A percentile compares a stretch with the other conserved stretches of the same genome.
These are phyloP conservation scores for Vulpes vulpes DNA, from an alignment of 2,113 vertebrate species.

Conservation along the genomic window DNA sequence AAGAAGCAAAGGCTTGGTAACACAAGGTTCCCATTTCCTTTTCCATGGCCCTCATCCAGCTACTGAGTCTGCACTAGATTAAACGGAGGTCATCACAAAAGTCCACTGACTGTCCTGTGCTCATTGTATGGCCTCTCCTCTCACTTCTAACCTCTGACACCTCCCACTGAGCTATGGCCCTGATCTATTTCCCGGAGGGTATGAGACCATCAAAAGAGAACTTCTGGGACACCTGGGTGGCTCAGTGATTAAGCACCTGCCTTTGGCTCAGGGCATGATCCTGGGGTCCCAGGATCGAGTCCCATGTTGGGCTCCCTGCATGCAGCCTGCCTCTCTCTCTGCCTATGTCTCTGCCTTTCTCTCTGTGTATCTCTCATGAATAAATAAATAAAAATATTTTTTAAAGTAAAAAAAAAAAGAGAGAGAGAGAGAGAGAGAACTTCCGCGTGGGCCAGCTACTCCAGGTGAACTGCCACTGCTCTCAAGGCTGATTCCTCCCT, in stretches of 20 bases:
- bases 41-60: background rate
- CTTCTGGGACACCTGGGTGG: too few species aligned
- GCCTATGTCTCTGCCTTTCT: too few species aligned
- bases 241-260: too few species aligned
- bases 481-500: background rate
- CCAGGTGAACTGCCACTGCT: background rate
- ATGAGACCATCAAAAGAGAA: background rate
- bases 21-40: rapidly evolving
- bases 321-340: too few species aligned
- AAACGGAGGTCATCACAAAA: too few species aligned
- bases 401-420: too few species aligned
- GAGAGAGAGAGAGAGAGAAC: background rate
- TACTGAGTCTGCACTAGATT: background rate
- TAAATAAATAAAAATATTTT: too few species aligned
- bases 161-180: background rate
- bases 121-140: background rate
- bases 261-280: too few species aligned
- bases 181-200: background rate
- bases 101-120: rapidly evolving
- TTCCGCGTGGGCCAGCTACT: background rate
- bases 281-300: too few species aligned
- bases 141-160: background rate
- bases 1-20: background rate
- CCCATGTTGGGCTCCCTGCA: too few species aligned
- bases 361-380: too few species aligned